Conservation (phyloP, 2,797 vertebrate species). For the Scarus forsteni region DNA sequence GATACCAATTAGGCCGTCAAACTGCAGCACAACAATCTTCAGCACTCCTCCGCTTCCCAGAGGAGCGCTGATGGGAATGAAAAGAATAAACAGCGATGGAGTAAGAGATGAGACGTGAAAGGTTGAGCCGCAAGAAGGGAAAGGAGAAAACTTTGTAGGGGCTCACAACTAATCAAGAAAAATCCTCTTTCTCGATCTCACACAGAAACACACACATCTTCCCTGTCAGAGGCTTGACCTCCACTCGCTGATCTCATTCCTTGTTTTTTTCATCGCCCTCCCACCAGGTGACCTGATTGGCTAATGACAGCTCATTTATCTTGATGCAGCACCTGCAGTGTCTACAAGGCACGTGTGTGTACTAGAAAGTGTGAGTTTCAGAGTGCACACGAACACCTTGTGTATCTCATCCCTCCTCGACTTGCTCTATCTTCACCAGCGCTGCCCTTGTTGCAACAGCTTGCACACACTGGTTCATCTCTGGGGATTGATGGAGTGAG, state of each 20-base stretch:
- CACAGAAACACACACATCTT: conserved; percentile 43
- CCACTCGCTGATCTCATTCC: conserved; percentile 67
- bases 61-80: conserved; percentile 46
- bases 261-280: conserved; percentile 69
- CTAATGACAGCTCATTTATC: conserved; percentile 85
- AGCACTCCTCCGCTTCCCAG: conserved; percentile 56
- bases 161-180: conserved; percentile 79
- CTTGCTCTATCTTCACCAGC: conserved; percentile 37
- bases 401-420: conserved; percentile 27
- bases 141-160: conserved; percentile 50
- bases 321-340: conserved; percentile 81
- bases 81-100: conserved; percentile 11
- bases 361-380: conserved; percentile 2
- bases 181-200: conserved; percentile 71
- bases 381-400: conserved; percentile 18
- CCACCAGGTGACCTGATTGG: conserved; percentile 80
- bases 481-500: conserved; percentile 52
- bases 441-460: conserved; percentile 69
- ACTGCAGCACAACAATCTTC: conserved; percentile 55
- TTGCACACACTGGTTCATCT: conserved; percentile 63
- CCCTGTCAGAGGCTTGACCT: conserved; percentile 72
- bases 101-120: conserved; percentile 31
- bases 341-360: conserved; percentile 37
- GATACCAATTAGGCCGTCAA: conserved; percentile 70
- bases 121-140: conserved; percentile 26